Base-by-base conservation (phyloP, 2,113 vertebrate genomes). In the Butastur rufipennis region DNA sequence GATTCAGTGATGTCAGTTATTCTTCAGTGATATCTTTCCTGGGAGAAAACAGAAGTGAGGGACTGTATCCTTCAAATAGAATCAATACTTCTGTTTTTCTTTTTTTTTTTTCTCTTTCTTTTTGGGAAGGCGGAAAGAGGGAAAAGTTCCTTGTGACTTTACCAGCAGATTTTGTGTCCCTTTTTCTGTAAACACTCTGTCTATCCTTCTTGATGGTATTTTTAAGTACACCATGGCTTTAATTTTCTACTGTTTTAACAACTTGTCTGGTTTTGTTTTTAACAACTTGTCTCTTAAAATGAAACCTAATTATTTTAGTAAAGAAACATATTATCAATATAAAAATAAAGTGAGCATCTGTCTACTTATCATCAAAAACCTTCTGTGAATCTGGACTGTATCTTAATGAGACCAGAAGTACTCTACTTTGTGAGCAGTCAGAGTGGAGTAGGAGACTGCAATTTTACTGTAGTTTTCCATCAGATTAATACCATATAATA, bases 221-320 rank as follows among this genome's bases (percentile, higher is more conserved):
- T 96, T 96, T 87, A 96, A 91, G 66, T 80, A 90, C 53, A 65
- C 19, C 66, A 58, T 66, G 74, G 70, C 70, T 96, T 85, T 86
- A 92, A 77, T 91, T 91, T 94, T 80, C 87, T 86, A 66, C 70
- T 96, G 87, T 94, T 97, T 95, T 93, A 96, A 75, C 94, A 96
- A 91, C 86, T 95, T 92, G 89, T 84, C 92, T 96, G 73, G 74
- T 87, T 93, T 96, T 93, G 94, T 97, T 95, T 97, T 95, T 89
- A 94, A 95, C 91, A 95, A 95, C 86, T 97, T 88, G 83, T 95
- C 91, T 96, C 65, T 92, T 93, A 89, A 95, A 94, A 89, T 91
- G 83, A 93, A 95, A 78, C 48, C 36, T 83, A 94, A 95, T 94
- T 95, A 95, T 95, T 97, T 96, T 91, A 87, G 89, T 95, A 85